These are phyloP conservation scores for Lysandra coridon DNA, from an alignment of 2,888 invertebrate species.

Conservation along the genomic window DNA sequence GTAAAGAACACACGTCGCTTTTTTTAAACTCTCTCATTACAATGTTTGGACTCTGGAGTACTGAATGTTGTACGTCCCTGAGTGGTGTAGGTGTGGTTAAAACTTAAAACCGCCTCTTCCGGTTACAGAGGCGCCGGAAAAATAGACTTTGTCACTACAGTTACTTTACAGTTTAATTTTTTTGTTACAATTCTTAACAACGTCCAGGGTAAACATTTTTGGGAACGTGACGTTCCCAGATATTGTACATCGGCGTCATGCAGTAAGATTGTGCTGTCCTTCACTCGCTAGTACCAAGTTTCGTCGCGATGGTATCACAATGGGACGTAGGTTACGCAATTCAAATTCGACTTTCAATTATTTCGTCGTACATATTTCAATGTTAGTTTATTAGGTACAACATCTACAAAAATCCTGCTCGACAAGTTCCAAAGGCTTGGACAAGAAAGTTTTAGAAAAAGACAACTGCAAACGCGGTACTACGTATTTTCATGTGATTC, in stretches of 20 bases:
- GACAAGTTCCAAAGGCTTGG: background rate
- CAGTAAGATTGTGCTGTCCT: background rate
- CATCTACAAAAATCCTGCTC: background rate
- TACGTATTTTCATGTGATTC: too few species aligned
- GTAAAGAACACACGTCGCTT: too few species aligned
- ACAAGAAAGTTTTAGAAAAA: background rate
- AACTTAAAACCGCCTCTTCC: too few species aligned
- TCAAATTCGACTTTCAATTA: conserved; percentile 12
- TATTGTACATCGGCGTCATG: background rate
- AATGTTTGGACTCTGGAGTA: too few species aligned
- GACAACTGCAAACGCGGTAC: too few species aligned
- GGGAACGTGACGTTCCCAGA: background rate
- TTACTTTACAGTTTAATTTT: background rate
- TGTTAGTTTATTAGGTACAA: background rate
- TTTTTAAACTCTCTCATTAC: too few species aligned
- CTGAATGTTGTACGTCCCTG: too few species aligned
- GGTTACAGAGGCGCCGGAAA: too few species aligned
- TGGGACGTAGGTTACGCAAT: background rate
- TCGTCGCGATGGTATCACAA: conserved; percentile 5
- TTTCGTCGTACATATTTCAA: background rate
- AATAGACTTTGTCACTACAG: too few species aligned
- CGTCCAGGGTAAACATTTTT: too few species aligned
- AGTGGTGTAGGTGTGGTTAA: too few species aligned
- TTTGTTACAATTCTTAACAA: background rate
- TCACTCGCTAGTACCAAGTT: background rate